Evolutionary conservation across 2,888 invertebrate species (phyloP), one percentile per base, ranked within the genome.

Genomic region (Synanthedon vespiformis): DNA sequence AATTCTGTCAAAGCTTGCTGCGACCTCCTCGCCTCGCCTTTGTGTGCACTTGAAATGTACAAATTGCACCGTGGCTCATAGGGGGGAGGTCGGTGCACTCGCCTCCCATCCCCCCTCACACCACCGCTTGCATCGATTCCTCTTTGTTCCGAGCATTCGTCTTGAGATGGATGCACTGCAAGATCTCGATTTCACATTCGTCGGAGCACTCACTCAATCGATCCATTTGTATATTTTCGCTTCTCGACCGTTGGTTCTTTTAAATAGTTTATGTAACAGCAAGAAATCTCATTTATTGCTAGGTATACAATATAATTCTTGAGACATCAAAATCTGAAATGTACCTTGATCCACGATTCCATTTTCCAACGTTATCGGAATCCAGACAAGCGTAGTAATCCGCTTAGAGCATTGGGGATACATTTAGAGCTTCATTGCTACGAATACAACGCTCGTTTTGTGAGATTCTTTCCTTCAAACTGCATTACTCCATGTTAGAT

Each of bases 1-100:
- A 86, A 87, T 87, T 83, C 81, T 84, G 86, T 87, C 84, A 86
- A 83, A 85, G 84, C 82, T 80, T 68, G 74, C 73, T 74, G 79
- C 80, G 81, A 83, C 80, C 83, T 81, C 77, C 77, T 79, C 82
- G 80, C 77, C 70, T 78, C 71, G 83, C 81, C 81, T 87, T 86
- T 86, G 85, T 85, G 77, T 82, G 83, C 81, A 84, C 84, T 87
- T 86, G 85, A 87, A 86, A 86, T 84, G 86, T 85, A 87, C 86
- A 86, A 87, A 86, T 87, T 86, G 85, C 88, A 85, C 76, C 75
- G 80, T 78, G 78, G 74, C 73, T 69, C 68, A 74, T 64, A 62
- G 71, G 78, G 77, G 65, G 74, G 77, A 78, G 83, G 82, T 79
- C 80, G 77, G 72, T 80, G 80, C 79, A 80, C 80, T 78, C 70